phyloP scores from a whole-genome alignment of 2,113 vertebrate species.

The Oreochromis aureus region DNA sequence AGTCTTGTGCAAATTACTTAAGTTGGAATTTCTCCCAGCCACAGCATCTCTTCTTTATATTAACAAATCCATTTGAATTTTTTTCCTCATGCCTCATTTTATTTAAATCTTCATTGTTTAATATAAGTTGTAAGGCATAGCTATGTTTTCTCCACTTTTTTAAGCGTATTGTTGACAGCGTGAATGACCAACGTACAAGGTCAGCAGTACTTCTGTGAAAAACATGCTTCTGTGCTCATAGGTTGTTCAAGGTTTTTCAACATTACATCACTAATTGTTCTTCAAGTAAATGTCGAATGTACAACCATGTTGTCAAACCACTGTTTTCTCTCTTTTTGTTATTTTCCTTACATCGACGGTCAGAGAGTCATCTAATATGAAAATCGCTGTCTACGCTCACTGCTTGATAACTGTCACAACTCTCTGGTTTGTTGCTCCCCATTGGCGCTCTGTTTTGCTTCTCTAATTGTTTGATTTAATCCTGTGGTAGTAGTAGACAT shows the following conservation, averaged over 20 bases:
- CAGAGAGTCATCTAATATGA: neutral
- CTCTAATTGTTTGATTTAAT: neutral
- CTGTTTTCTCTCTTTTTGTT: fast-evolving
- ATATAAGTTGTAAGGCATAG: neutral
- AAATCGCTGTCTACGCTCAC: neutral
- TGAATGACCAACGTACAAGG: neutral
- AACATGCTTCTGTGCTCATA: neutral
- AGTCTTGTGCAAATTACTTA: slow-evolving; percentile 52
- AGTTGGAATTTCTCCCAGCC: slow-evolving; percentile 19
- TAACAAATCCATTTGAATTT: slow-evolving; percentile 23
- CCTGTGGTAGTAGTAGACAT: neutral
- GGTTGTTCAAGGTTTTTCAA: neutral
- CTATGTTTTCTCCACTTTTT: neutral
- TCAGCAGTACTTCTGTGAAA: neutral
- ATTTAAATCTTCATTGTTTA: slow-evolving; percentile 15
- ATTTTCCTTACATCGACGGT: fast-evolving
- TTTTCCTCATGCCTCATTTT: neutral
- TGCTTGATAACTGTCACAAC: neutral
- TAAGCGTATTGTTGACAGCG: neutral
- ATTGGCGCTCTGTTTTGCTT: neutral
- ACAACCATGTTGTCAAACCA: neutral
- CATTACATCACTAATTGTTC: neutral
- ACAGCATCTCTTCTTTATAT: slow-evolving; percentile 3
- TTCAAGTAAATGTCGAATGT: neutral
- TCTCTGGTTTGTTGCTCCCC: neutral